These are phyloP conservation scores for Bombus confusus DNA, from an alignment of 1,140 invertebrate species.

Conservation along the genomic window DNA sequence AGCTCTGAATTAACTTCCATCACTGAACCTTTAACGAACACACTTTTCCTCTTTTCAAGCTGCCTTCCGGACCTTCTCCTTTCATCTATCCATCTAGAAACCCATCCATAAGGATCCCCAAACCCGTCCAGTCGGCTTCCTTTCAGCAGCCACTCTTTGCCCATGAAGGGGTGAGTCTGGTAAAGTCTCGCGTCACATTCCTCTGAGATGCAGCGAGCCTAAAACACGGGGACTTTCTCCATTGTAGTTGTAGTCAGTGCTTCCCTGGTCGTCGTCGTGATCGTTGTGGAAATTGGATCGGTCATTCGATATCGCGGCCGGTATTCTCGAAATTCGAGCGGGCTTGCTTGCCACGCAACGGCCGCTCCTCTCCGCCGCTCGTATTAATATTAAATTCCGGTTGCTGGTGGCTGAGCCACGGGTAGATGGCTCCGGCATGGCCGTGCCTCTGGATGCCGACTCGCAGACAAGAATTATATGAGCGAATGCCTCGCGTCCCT, in stretches of 20 bases:
- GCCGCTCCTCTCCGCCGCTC: background rate
- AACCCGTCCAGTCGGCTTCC: background rate
- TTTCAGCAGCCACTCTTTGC: background rate
- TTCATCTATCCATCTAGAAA: background rate
- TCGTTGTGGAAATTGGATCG: conserved; percentile 57
- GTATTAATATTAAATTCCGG: conserved; percentile 71
- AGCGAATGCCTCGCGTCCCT: conserved; percentile 5
- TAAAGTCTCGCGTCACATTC: background rate
- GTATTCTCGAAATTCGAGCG: conserved; percentile 66
- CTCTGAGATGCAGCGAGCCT: background rate
- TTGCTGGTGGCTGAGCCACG: background rate
- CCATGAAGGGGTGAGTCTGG: background rate
- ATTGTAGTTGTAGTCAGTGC: background rate
- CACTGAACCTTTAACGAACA: background rate
- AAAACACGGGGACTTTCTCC: background rate
- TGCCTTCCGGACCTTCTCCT: background rate
- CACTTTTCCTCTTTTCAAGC: background rate
- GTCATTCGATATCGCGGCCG: conserved; percentile 62
- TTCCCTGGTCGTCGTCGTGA: background rate
- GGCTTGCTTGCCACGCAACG: conserved; percentile 25
- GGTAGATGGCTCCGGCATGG: background rate
- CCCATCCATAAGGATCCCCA: background rate
- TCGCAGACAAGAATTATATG: conserved; percentile 36
- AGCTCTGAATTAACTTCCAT: background rate
- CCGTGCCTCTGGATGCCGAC: background rate